Conservation (phyloP, 2,113 vertebrate genomes). For the Melanocharis versteri region DNA sequence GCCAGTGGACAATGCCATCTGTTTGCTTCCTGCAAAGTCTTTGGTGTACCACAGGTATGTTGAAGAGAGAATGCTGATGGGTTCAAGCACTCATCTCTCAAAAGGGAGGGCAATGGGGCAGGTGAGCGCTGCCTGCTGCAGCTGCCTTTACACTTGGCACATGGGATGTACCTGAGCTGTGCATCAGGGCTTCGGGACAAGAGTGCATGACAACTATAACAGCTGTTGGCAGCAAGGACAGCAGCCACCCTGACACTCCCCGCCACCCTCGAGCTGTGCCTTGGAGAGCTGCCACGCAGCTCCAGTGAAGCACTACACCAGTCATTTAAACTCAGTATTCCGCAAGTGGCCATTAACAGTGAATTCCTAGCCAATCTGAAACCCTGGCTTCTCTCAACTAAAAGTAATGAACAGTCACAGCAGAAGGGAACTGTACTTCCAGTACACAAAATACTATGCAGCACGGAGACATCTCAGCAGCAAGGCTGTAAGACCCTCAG, state of each 20-base stretch:
- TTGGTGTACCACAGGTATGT: neutral
- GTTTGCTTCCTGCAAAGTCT: neutral
- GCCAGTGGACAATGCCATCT: neutral
- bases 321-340: neutral
- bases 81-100: neutral
- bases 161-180: fast-evolving
- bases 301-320: neutral
- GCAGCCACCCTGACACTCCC: neutral
- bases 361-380: neutral
- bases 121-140: fast-evolving
- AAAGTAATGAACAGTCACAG: neutral
- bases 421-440: neutral
- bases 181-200: neutral
- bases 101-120: neutral
- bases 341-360: neutral
- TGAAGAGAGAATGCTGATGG: neutral
- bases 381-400: neutral
- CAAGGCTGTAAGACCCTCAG: neutral
- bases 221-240: neutral
- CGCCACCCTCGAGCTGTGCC: neutral
- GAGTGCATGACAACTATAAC: neutral
- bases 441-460: neutral
- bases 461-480: neutral
- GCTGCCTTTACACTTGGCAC: neutral
- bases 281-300: neutral